Evolutionary conservation across 1,140 invertebrate species (phyloP), one percentile per base, ranked within the genome.

Genomic region (Diorhabda carinulata): DNA sequence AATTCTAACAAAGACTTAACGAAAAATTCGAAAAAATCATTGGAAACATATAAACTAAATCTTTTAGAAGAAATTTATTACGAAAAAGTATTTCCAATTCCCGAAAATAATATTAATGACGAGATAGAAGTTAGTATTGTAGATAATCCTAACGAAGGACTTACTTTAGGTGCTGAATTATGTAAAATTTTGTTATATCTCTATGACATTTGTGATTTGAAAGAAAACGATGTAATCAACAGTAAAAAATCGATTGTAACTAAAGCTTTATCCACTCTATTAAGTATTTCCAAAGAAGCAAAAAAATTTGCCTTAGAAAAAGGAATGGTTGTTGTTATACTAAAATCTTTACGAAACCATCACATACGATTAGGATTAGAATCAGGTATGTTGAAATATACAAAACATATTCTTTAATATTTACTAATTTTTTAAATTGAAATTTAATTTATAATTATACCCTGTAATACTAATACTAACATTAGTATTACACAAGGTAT

Each of bases 301-400:
- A 86, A 85, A 72, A 79, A 74, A 67, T 77, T 70, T 44, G 84
- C 83, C 0, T 69, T 84, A 0, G 62, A 71, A 43, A 75, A 81
- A 58, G 79, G 82, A 66, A 76, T 86, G 44, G 66, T 82, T 5
- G 74, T 78, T 47, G 80, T 76, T 3, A 73, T 76, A 43, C 58
- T 86, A 3, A 73, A 82, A 69, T 77, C 82, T 62, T 67, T 86
- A 4, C 81, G 82, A 69, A 82, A 85, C 67, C 73, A 84, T 4
- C 80, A 84, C 58, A 76, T 85, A 3, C 82, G 81, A 69, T 70
- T 87, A 2, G 85, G 82, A 75, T 67, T 85, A 3, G 81, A 86
- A 71, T 83, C 84, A 4, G 47, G 47, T 52, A 52, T 25, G 25
- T 25, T 25, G 25, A 25, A 25, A 25, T 25, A 25, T 25, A 25